These are phyloP conservation scores for Patagioenas fasciata DNA, from an alignment of 2,113 vertebrate species.

Conservation along the genomic window DNA sequence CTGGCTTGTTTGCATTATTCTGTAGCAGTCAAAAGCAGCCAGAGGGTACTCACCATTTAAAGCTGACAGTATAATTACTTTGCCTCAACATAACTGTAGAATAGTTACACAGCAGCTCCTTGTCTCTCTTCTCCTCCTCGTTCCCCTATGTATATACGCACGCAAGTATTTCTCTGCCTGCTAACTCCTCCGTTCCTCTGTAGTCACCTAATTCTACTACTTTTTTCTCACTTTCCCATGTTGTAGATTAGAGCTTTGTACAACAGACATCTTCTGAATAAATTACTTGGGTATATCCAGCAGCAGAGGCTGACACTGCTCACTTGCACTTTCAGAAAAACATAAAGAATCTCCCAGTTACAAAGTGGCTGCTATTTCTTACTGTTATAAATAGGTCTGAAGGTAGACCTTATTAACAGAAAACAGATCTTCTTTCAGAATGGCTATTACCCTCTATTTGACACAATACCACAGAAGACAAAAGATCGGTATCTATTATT, in stretches of 20 bases:
- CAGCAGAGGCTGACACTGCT: neutral
- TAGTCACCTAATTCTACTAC: neutral
- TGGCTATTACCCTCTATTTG: neutral
- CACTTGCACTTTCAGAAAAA: neutral
- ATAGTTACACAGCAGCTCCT: neutral
- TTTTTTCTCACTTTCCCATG: neutral
- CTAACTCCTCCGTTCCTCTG: neutral
- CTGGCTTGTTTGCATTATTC: neutral
- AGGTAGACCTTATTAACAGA: neutral
- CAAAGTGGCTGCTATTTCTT: neutral
- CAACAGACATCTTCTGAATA: neutral
- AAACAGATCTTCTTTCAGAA: conserved; percentile 3
- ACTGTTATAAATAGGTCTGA: neutral
- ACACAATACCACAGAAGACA: neutral
- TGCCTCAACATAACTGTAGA: neutral
- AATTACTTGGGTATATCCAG: neutral
- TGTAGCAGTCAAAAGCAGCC: neutral
- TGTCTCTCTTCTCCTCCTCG: neutral
- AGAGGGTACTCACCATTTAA: neutral
- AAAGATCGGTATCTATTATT: neutral
- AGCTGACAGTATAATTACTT: neutral
- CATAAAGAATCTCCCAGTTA: neutral
- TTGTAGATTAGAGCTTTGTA: neutral
- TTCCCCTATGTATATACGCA: neutral
- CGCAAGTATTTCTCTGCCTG: neutral